A percentile compares a stretch with the other conserved stretches of the same genome.
phyloP scores from a whole-genome alignment of 2,797 vertebrate genomes.

The Ciconia nigra region DNA sequence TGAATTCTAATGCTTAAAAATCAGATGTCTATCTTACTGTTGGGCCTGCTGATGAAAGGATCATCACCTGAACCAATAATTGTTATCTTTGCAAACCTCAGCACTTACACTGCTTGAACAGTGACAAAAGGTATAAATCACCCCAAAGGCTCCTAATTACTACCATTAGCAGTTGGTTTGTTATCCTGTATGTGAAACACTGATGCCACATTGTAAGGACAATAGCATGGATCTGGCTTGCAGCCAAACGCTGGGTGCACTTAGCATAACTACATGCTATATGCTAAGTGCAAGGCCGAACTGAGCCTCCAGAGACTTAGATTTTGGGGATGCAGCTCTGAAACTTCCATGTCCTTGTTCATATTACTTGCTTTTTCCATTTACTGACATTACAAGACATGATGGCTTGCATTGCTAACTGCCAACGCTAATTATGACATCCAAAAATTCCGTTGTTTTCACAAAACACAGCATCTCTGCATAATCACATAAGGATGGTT shows the following conservation, averaged over 20 bases:
- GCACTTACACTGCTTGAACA: conserved; percentile 9
- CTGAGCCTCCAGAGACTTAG: background rate
- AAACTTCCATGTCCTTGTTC: background rate
- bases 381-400: background rate
- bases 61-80: conserved; percentile 51
- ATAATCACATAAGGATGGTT: background rate
- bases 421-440: background rate
- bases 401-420: background rate
- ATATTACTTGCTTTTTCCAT: background rate
- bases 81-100: conserved; percentile 63
- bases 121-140: conserved; percentile 67
- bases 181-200: background rate
- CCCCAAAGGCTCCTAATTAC: conserved; percentile 59
- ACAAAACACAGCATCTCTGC: background rate
- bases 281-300: background rate
- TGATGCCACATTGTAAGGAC: background rate
- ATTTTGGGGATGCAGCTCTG: background rate
- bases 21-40: background rate
- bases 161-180: conserved; percentile 61
- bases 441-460: background rate
- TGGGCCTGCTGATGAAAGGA: background rate
- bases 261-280: background rate
- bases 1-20: background rate
- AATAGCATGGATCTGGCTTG: conserved; percentile 4
- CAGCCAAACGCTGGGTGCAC: background rate